A percentile compares a stretch with the other conserved stretches of the same genome.
These are phyloP conservation scores for Drosophila rhopaloa DNA, from an alignment of 1,140 invertebrate species.

Conservation along the genomic window DNA sequence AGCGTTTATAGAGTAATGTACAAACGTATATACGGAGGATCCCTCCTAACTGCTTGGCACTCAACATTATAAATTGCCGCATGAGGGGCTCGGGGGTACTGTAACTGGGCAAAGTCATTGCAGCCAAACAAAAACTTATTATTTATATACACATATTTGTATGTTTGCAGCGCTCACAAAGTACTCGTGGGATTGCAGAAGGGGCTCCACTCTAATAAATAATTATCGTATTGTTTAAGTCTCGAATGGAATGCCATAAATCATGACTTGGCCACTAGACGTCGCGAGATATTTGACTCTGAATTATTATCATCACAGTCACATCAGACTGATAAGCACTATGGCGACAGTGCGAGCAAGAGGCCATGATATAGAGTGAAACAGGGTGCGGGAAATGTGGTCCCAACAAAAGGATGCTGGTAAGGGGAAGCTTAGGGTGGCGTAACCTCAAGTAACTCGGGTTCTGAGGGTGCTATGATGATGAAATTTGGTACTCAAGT, in stretches of 20 bases:
- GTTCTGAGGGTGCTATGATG: not conserved
- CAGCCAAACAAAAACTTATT: conserved; percentile 65
- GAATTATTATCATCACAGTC: conserved; percentile 61
- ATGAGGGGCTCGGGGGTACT: conserved; percentile 4
- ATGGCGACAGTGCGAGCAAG: conserved; percentile 37
- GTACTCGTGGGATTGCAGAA: conserved; percentile 17
- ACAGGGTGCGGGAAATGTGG: not conserved
- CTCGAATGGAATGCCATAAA: conserved; percentile 66
- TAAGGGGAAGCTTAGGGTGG: not conserved
- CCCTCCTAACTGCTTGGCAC: conserved; percentile 53
- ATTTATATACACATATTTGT: conserved; percentile 55
- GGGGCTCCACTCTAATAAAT: conserved; percentile 50
- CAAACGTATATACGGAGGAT: conserved; percentile 8
- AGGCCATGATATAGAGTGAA: not conserved
- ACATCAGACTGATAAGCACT: conserved; percentile 58
- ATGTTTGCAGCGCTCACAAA: conserved; percentile 26
- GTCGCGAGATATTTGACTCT: conserved; percentile 62
- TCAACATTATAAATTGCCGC: conserved; percentile 65
- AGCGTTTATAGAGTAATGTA: conserved; percentile 14
- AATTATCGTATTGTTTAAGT: conserved; percentile 70
- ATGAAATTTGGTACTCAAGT: conserved; percentile 1
- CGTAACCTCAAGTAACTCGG: conserved; percentile 21
- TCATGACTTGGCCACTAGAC: conserved; percentile 49
- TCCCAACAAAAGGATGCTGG: not conserved
- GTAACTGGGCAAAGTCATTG: conserved; percentile 42